These are phyloP conservation scores for Pseudorhombus dupliciocellatus DNA, from an alignment of 2,113 vertebrate species.

Conservation along the genomic window DNA sequence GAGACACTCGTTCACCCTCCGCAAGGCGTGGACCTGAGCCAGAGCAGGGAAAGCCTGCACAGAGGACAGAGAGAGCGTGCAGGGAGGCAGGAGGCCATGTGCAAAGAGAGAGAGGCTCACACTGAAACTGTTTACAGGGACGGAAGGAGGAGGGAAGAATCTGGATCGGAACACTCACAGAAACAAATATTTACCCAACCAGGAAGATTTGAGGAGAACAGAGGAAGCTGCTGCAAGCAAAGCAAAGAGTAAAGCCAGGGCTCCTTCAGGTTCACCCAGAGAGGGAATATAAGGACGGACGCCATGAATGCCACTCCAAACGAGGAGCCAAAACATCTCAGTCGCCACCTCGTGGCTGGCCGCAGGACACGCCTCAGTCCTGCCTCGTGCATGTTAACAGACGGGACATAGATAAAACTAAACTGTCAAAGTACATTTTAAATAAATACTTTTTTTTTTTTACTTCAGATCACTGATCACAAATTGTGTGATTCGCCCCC, in stretches of 20 bases:
- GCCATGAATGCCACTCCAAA: background rate
- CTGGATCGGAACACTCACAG: background rate
- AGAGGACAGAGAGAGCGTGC: conserved; percentile 72
- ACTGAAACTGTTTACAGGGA: conserved; percentile 32
- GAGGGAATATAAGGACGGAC: background rate
- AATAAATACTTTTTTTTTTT: no score
- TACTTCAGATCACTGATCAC: background rate
- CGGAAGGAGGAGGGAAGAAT: conserved; percentile 11
- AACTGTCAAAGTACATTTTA: no score
- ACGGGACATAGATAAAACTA: no score
- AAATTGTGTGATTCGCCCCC: background rate
- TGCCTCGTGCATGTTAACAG: no score
- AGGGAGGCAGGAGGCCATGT: conserved; percentile 42
- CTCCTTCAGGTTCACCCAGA: background rate
- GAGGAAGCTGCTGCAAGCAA: conserved; percentile 31
- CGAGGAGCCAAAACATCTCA: background rate
- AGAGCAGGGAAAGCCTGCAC: conserved; percentile 90
- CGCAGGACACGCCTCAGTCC: no score
- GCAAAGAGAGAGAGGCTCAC: conserved; percentile 34
- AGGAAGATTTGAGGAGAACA: conserved; percentile 36
- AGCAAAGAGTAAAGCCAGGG: conserved; percentile 9
- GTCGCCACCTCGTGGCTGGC: no score
- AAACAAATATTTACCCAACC: conserved; percentile 8
- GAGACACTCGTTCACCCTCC: conserved; percentile 90
- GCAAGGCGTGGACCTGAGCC: conserved; percentile 90